Evolutionary conservation across 30 jellyfish, hydroid and myxozoan genomes (phyloP).

Genomic region (Turritopsis dohrnii): DNA sequence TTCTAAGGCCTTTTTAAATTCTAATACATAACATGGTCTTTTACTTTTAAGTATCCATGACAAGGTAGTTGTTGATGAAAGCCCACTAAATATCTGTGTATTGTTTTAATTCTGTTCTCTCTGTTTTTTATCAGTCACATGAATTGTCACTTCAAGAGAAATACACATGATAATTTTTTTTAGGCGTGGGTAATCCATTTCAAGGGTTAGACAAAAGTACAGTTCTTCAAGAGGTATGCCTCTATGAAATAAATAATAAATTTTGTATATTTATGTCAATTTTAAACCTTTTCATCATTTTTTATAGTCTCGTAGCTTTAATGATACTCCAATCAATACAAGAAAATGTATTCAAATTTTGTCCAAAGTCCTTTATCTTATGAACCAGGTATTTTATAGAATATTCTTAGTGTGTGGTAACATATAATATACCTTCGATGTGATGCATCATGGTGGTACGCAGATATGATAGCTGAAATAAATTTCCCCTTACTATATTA

Average conservation of each 20-base stretch:
- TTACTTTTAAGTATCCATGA: no score
- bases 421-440: no score
- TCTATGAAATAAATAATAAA: not conserved
- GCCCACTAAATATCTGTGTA: no score
- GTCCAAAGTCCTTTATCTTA: conserved; percentile 70
- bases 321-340: conserved; percentile 93
- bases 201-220: conserved; percentile 82
- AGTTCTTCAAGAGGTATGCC: conserved; percentile 81
- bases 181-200: conserved; percentile 57
- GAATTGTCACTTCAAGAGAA: no score
- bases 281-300: not conserved
- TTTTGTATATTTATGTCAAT: not conserved
- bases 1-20: no score
- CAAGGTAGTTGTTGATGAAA: no score
- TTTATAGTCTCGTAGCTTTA: conserved; percentile 68
- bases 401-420: no score
- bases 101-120: no score
- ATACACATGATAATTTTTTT: not conserved
- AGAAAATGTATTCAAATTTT: conserved; percentile 78
- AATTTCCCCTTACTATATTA: not conserved
- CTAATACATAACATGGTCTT: no score
- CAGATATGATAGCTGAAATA: not conserved
- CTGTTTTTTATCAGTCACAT: no score
- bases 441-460: no score
- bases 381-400: conserved; percentile 74